Percentiles rank a stretch among this genome's conserved stretches.
phyloP scores from a whole-genome alignment of 64 coral and sea anemone genomes.

The Cladopsammia gracilis region DNA sequence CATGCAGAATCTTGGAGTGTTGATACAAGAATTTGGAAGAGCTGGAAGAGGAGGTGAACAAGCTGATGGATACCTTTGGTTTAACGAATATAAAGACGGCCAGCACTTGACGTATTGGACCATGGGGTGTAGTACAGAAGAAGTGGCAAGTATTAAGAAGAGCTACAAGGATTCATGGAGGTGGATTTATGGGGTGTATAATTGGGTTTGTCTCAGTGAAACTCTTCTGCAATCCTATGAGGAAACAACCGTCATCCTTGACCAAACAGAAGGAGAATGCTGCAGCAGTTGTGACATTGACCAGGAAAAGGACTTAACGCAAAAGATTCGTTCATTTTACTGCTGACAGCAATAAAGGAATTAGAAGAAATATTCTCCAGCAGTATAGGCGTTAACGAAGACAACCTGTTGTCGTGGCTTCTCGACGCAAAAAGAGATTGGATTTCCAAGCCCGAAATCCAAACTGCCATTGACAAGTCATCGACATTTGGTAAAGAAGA shows the following conservation, averaged over 20 bases:
- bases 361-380: neutral
- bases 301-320: conserved; percentile 43
- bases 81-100: conserved; percentile 64
- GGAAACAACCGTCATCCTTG: neutral
- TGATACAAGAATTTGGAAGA: conserved; percentile 74
- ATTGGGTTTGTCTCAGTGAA: conserved; percentile 13
- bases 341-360: conserved; percentile 37
- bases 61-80: neutral
- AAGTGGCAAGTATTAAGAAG: neutral
- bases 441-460: conserved; percentile 37
- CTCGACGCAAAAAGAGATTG: conserved; percentile 37
- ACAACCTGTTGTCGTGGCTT: conserved; percentile 32
- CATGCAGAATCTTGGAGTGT: conserved; percentile 20
- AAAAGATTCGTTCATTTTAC: neutral
- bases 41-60: conserved; percentile 21
- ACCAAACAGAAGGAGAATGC: neutral
- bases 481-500: conserved; percentile 10
- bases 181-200: conserved; percentile 61
- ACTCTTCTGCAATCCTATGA: neutral
- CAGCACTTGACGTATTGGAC: conserved; percentile 51
- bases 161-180: conserved; percentile 43
- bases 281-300: conserved; percentile 37
- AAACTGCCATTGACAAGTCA: conserved; percentile 12
- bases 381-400: neutral
- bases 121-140: neutral